Percentiles rank a stretch among this genome's conserved stretches.
phyloP scores from a whole-genome alignment of 2,888 invertebrate species.

The Hemaris fuciformis region DNA sequence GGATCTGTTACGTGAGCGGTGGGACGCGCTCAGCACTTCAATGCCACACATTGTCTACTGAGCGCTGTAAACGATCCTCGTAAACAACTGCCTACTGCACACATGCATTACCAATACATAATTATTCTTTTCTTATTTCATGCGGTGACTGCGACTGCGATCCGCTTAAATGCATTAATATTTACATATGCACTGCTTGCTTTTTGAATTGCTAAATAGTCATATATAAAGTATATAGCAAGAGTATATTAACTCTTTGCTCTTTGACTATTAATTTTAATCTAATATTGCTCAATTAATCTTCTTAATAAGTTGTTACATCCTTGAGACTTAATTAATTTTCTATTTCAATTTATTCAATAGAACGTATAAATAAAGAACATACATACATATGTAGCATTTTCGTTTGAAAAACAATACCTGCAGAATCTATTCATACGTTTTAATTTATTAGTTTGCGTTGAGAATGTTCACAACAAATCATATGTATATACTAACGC shows the following conservation, averaged over 20 bases:
- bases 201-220: constrained; percentile 26
- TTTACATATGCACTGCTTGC: constrained; percentile 20
- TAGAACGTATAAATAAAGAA: background rate
- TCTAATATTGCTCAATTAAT: background rate
- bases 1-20: constrained; percentile 68
- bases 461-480: too few species aligned
- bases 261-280: background rate
- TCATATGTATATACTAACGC: background rate
- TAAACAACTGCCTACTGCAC: constrained; percentile 29
- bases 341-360: background rate
- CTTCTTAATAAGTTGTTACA: background rate
- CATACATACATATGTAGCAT: background rate
- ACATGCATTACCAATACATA: constrained; percentile 28
- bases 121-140: constrained; percentile 29
- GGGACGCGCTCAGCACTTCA: constrained; percentile 62
- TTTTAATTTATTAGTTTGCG: background rate
- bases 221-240: constrained; percentile 17
- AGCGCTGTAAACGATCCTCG: constrained; percentile 30
- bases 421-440: background rate
- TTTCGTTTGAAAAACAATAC: background rate
- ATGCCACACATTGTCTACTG: constrained; percentile 55
- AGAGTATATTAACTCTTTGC: background rate
- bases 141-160: constrained; percentile 13
- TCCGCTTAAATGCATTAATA: constrained; percentile 21
- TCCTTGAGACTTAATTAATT: background rate